These are phyloP conservation scores for Muraenolepis orangiensis DNA, from an alignment of 2,797 vertebrate species.

Conservation along the genomic window DNA sequence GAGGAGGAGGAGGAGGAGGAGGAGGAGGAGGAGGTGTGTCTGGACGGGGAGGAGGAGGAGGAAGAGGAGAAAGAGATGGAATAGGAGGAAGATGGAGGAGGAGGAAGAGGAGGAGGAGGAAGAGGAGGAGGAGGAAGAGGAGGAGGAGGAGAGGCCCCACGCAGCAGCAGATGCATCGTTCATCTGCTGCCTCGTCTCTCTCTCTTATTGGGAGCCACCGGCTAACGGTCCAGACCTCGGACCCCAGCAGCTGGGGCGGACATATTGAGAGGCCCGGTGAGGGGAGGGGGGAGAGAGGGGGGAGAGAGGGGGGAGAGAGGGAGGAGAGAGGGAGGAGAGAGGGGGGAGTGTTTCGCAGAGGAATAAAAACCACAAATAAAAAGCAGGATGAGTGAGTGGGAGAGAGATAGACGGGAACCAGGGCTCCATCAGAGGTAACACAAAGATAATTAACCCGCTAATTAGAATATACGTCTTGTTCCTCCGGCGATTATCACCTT, in stretches of 20 bases:
- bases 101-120: no score
- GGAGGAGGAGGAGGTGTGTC: constrained; percentile 23
- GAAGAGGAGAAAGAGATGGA: no score
- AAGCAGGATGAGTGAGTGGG: constrained; percentile 20
- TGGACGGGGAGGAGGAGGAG: constrained; percentile 50
- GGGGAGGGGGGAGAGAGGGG: no score
- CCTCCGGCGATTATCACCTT: constrained; percentile 59
- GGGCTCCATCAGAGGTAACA: constrained; percentile 60
- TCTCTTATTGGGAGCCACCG: constrained; percentile 63
- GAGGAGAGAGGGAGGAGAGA: constrained; percentile 3
- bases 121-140: no score
- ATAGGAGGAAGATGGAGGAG: no score
- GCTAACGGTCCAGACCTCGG: constrained; percentile 74
- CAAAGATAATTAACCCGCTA: constrained; percentile 67
- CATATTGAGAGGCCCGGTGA: constrained; percentile 60
- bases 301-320: constrained; percentile 45
- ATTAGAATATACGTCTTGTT: constrained; percentile 61
- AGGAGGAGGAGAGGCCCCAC: constrained; percentile 34
- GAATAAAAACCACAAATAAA: no score
- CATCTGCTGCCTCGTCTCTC: constrained; percentile 64
- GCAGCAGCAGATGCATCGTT: constrained; percentile 67
- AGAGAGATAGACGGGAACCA: constrained; percentile 39
- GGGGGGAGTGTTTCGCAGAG: constrained; percentile 41
- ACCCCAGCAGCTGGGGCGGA: constrained; percentile 69
- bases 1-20: no score